Evolutionary conservation across 1,140 invertebrate genomes (phyloP).

Genomic region (Dinoponera quadriceps): DNA sequence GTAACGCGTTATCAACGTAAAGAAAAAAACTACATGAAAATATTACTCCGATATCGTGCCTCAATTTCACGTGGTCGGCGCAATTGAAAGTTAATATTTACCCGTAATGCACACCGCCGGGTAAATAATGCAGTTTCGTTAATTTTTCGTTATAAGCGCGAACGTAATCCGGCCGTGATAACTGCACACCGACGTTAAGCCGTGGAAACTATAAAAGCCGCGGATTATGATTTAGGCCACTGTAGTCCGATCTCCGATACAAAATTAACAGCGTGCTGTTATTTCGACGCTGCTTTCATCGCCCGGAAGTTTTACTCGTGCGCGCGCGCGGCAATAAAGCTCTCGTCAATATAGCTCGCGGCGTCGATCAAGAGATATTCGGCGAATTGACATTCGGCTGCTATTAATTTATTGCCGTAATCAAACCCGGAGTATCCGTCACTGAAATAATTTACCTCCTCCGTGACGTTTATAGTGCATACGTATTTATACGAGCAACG

Average conservation of each 20-base stretch:
- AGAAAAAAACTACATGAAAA: not conserved
- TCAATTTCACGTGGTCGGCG: not conserved
- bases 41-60: not conserved
- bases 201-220: conserved; percentile 65
- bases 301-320: conserved; percentile 65
- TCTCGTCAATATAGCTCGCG: conserved; percentile 63
- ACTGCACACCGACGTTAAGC: conserved; percentile 50
- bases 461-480: not conserved
- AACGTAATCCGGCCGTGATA: conserved; percentile 49
- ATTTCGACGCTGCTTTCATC: conserved; percentile 66
- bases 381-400: conserved; percentile 63
- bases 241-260: conserved; percentile 68
- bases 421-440: conserved; percentile 31
- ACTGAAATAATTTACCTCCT: conserved; percentile 5
- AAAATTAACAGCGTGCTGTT: conserved; percentile 70
- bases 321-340: conserved; percentile 60
- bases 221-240: conserved; percentile 64
- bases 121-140: conserved; percentile 53
- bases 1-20: not conserved
- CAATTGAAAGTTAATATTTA: conserved; percentile 52
- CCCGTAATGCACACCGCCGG: conserved; percentile 18
- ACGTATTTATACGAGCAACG: not conserved
- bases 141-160: conserved; percentile 50
- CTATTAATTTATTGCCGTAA: conserved; percentile 62
- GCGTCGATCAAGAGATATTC: conserved; percentile 71